A percentile compares a stretch with the other conserved stretches of the same genome.
Evolutionary conservation across 2,113 vertebrate species (phyloP).

Genomic region (Gymnarchus niloticus): DNA sequence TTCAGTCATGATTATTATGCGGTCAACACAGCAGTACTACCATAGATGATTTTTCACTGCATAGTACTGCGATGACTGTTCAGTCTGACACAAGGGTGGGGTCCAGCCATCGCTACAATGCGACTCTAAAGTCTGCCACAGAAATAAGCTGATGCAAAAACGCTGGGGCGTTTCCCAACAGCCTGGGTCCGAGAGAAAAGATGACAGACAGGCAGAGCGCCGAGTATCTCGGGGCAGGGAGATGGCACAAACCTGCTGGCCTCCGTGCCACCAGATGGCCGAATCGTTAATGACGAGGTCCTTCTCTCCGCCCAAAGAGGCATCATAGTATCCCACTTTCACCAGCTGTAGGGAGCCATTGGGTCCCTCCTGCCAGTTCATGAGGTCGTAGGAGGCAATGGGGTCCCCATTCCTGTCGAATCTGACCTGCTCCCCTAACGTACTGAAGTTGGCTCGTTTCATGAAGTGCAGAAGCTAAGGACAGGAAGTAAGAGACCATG

Average conservation of each 20-base stretch:
- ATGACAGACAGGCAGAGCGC: slow-evolving; percentile 42
- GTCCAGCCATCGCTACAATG: background rate
- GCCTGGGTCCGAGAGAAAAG: slow-evolving; percentile 39
- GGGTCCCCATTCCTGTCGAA: slow-evolving; percentile 64
- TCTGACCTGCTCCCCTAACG: slow-evolving; percentile 51
- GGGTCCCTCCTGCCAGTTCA: slow-evolving; percentile 57
- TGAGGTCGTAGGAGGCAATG: slow-evolving; percentile 61
- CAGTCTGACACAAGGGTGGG: background rate
- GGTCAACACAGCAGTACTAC: background rate
- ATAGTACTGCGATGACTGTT: background rate
- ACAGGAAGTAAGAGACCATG: background rate
- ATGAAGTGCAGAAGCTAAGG: slow-evolving; percentile 56
- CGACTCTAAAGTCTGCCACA: background rate
- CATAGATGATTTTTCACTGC: background rate
- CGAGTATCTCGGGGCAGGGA: slow-evolving; percentile 31
- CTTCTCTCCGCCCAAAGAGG: slow-evolving; percentile 37
- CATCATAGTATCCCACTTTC: slow-evolving; percentile 60
- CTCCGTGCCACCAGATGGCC: slow-evolving; percentile 52
- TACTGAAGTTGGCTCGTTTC: slow-evolving; percentile 51
- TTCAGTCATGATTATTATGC: background rate
- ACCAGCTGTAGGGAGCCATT: slow-evolving; percentile 50
- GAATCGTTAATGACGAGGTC: slow-evolving; percentile 53
- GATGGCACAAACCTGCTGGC: slow-evolving; percentile 55
- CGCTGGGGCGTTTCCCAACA: slow-evolving; percentile 20
- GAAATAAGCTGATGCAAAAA: slow-evolving; percentile 14